A percentile compares a stretch with the other conserved stretches of the same genome.
These are phyloP conservation scores for Varecia variegata DNA, from an alignment of 2,797 vertebrate species.

Conservation along the genomic window DNA sequence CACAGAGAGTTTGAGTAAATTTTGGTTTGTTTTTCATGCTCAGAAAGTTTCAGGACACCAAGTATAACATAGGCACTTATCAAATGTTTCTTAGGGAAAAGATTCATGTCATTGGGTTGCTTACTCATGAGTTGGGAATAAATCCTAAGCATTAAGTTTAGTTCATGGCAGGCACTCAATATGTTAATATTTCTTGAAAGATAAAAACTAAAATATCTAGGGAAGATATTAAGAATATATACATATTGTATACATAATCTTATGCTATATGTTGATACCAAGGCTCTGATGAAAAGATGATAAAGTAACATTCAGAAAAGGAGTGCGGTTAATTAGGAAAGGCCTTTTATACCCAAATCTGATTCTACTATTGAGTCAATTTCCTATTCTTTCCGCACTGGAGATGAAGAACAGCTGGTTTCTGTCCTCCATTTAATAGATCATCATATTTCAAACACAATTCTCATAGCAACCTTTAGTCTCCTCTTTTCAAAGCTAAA, in stretches of 20 bases:
- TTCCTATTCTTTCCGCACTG: conserved; percentile 38
- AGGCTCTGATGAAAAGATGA: neutral
- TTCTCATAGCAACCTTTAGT: conserved; percentile 64
- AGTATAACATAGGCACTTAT: neutral
- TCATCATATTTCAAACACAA: conserved; percentile 65
- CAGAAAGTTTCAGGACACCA: neutral
- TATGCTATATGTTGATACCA: neutral
- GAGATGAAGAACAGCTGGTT: conserved; percentile 59
- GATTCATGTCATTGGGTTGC: neutral
- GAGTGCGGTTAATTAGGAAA: conserved; percentile 23
- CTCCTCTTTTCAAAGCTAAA: conserved; percentile 63
- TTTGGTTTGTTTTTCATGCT: neutral
- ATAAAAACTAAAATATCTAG: neutral
- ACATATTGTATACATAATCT: neutral
- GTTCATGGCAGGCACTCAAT: neutral
- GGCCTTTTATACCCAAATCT: neutral
- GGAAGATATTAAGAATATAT: neutral
- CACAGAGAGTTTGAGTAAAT: neutral
- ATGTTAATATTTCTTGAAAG: neutral
- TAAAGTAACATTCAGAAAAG: conserved; percentile 4
- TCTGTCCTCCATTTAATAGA: conserved; percentile 60
- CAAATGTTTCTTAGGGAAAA: neutral
- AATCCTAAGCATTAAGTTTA: neutral
- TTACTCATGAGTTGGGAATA: neutral
- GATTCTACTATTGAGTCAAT: conserved; percentile 24